Evolutionary conservation across 2,888 invertebrate genomes (phyloP), one percentile per base, ranked within the genome.

Genomic region (Cryptus armator): DNA sequence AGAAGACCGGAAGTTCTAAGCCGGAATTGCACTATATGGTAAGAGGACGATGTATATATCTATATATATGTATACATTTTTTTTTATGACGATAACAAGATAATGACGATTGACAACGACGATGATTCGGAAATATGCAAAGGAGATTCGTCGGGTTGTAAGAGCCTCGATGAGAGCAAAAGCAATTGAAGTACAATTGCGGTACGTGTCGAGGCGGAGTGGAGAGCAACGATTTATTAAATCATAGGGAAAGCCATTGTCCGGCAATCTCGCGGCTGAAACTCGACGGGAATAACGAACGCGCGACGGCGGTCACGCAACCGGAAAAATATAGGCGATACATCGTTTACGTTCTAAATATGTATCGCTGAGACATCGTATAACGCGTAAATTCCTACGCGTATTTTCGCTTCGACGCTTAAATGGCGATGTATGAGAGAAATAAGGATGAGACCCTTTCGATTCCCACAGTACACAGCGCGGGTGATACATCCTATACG

Each of bases 21-120:
- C 87, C 86, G 12, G 94, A 94, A 88, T 91, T 94, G 67, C 94
- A 95, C 91, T 95, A 95, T 90, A 93, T 94, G 94, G 95, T 95
- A 91, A 94, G 94, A 89, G 43, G 16, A 3, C 16, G 5, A 19
- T 9, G 19, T 37, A 37, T 37, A 37, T 37, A 19, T 19, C 16
- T 46, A 67, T 53, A 53, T 72, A 56, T 10, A 24, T 72, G 14
- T 51, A 72, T 64, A 46, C 59, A 64, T 68, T 24, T 72, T 56
- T 75, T 37, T 68, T 51, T 71, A 24, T n/a, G 14, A 59, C 43
- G 29, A 53, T 53, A 51, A n/a, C 53, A 16, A n/a, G 10, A 16
- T 16, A 16, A 16, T 14, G n/a, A 51, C 29, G 37, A 37, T 66
- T 37, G 29, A 37, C 6, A 46, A 48, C n/a, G 68, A 48, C 48